Conservation (phyloP, 2,797 vertebrate genomes). For the Enteromius thamalakanensis region DNA sequence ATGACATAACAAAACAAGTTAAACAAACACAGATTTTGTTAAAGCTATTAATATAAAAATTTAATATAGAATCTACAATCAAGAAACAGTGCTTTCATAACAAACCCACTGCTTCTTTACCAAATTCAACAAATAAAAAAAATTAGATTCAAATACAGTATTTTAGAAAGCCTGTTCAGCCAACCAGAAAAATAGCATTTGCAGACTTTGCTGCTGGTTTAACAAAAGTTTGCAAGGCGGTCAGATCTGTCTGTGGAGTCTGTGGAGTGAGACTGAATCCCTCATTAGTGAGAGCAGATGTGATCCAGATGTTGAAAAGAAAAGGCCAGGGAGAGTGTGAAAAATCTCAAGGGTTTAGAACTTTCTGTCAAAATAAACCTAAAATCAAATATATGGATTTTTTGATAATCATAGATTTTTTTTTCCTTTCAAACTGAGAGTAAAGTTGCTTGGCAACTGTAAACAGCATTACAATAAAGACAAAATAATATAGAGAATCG, state of each 20-base stretch:
- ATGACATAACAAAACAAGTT: not conserved
- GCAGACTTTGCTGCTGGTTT: not conserved
- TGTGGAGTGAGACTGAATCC: conserved; percentile 52
- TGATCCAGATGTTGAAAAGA: conserved; percentile 68
- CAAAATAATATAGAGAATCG: too few relatives aligned
- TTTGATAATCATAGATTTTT: not conserved
- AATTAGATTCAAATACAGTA: not conserved
- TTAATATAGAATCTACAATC: not conserved
- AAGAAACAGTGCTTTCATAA: not conserved
- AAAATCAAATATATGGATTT: conserved; percentile 31
- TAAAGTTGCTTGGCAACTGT: not conserved
- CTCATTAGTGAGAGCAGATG: conserved; percentile 76
- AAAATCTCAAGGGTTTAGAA: conserved; percentile 6
- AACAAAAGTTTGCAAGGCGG: not conserved
- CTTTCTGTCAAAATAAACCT: conserved; percentile 21
- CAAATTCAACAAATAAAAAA: not conserved
- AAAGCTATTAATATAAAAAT: not conserved
- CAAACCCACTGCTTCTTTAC: not conserved
- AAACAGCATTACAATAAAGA: not conserved
- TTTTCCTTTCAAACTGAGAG: too few relatives aligned
- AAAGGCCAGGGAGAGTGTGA: conserved; percentile 7
- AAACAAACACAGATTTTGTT: not conserved
- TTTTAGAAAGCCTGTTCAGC: not conserved
- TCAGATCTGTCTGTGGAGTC: conserved; percentile 36
- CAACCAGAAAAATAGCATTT: not conserved